Conservation (phyloP, 2,797 vertebrate species). For the Schizothorax lantsangensis region DNA sequence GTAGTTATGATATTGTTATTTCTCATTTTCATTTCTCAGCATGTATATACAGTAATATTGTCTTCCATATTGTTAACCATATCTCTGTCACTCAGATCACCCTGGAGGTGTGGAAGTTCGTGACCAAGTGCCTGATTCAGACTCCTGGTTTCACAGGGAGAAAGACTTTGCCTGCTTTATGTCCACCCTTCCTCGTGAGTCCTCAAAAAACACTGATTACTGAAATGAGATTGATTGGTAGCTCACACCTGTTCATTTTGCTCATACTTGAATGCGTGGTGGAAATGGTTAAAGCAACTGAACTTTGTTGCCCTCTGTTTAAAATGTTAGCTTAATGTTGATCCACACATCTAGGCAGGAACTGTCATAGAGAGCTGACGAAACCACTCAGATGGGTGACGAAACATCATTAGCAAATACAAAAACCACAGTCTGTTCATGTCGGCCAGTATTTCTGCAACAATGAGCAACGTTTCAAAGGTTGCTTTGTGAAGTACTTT, state of each 20-base stretch:
- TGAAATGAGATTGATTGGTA: too few relatives aligned
- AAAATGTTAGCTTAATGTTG: too few relatives aligned
- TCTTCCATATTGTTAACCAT: not conserved
- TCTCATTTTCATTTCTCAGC: not conserved
- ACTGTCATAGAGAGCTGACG: too few relatives aligned
- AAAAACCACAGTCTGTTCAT: too few relatives aligned
- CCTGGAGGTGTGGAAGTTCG: accelerated
- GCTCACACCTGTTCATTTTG: too few relatives aligned
- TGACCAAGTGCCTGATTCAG: not conserved
- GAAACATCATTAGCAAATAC: not conserved
- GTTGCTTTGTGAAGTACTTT: not conserved
- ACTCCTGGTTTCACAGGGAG: not conserved
- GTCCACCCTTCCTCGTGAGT: too few relatives aligned
- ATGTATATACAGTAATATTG: not conserved
- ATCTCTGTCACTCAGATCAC: not conserved
- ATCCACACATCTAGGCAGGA: too few relatives aligned
- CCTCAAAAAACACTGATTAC: too few relatives aligned
- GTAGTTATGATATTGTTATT: not conserved
- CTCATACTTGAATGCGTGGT: too few relatives aligned
- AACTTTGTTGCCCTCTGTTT: too few relatives aligned
- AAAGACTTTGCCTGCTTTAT: not conserved
- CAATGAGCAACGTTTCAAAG: not conserved
- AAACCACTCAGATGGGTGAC: not conserved
- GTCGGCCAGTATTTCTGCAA: not conserved
- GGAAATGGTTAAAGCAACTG: too few relatives aligned